Evolutionary conservation across 2,888 invertebrate species (phyloP).

Genomic region (Nebria brevicollis): DNA sequence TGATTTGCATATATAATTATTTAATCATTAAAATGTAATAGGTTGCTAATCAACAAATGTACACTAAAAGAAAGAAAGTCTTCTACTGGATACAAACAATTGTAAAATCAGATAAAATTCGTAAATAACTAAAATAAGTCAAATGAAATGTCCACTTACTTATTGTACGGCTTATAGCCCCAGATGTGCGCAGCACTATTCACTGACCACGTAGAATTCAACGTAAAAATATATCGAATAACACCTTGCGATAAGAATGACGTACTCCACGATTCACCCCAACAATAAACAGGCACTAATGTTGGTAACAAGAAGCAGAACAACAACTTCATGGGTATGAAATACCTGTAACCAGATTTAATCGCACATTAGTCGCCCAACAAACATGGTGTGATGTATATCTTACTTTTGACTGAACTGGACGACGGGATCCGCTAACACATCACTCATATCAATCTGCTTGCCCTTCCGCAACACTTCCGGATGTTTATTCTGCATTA

Average conservation of each 20-base stretch:
- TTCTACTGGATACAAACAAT: too few relatives aligned
- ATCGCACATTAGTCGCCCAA: not conserved
- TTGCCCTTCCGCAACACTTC: slow-evolving; percentile 81
- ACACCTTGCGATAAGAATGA: slow-evolving; percentile 74
- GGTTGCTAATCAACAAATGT: too few relatives aligned
- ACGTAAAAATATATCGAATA: slow-evolving; percentile 76
- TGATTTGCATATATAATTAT: too few relatives aligned
- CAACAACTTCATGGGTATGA: slow-evolving; percentile 64
- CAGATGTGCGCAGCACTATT: slow-evolving; percentile 88
- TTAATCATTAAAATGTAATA: too few relatives aligned
- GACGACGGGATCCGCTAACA: slow-evolving; percentile 79
- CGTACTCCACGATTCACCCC: slow-evolving; percentile 75
- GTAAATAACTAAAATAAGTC: not conserved
- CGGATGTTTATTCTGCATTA: slow-evolving; percentile 89
- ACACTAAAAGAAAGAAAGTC: too few relatives aligned
- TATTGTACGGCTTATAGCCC: slow-evolving; percentile 79
- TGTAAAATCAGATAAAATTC: not conserved
- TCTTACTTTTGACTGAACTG: slow-evolving; percentile 80
- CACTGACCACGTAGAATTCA: slow-evolving; percentile 91
- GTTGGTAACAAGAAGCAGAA: slow-evolving; percentile 69
- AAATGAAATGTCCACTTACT: slow-evolving; percentile 62
- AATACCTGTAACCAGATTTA: slow-evolving; percentile 51
- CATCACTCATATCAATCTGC: slow-evolving; percentile 84
- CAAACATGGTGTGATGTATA: not conserved
- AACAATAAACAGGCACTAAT: slow-evolving; percentile 70